These are phyloP conservation scores for Protobothrops mucrosquamatus DNA, from an alignment of 2,113 vertebrate species.

Conservation along the genomic window DNA sequence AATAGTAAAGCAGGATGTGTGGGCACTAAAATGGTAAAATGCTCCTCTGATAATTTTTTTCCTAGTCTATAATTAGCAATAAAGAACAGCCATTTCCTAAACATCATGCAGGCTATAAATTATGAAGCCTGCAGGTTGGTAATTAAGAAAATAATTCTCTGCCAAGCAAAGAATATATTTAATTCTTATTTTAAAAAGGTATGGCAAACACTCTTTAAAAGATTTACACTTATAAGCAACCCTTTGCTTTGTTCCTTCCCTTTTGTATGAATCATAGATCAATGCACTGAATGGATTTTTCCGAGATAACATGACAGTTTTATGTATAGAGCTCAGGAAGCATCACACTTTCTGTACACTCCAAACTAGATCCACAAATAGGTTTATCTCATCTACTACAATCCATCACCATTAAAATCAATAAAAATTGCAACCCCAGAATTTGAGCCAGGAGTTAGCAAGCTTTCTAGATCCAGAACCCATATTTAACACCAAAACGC, in stretches of 20 bases:
- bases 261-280: slow-evolving; percentile 36
- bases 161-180: slow-evolving; percentile 17
- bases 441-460: not conserved
- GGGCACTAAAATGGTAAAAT: slow-evolving; percentile 24
- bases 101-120: slow-evolving; percentile 11
- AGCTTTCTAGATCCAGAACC: too few species aligned
- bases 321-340: slow-evolving; percentile 3
- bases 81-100: slow-evolving; percentile 32
- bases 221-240: slow-evolving; percentile 5
- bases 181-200: slow-evolving; percentile 37
- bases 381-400: not conserved
- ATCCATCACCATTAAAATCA: not conserved
- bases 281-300: slow-evolving; percentile 16
- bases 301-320: slow-evolving; percentile 24
- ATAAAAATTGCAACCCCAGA: not conserved
- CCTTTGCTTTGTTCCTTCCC: slow-evolving; percentile 25
- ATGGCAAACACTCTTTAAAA: slow-evolving; percentile 30
- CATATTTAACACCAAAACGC: not conserved
- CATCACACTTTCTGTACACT: not conserved
- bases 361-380: not conserved
- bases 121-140: slow-evolving; percentile 26
- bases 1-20: slow-evolving; percentile 1
- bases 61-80: slow-evolving; percentile 21
- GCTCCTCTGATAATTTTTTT: slow-evolving; percentile 17
- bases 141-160: slow-evolving; percentile 44